Evolutionary conservation across 2,113 vertebrate species (phyloP).

Genomic region (Eulemur macaco): DNA sequence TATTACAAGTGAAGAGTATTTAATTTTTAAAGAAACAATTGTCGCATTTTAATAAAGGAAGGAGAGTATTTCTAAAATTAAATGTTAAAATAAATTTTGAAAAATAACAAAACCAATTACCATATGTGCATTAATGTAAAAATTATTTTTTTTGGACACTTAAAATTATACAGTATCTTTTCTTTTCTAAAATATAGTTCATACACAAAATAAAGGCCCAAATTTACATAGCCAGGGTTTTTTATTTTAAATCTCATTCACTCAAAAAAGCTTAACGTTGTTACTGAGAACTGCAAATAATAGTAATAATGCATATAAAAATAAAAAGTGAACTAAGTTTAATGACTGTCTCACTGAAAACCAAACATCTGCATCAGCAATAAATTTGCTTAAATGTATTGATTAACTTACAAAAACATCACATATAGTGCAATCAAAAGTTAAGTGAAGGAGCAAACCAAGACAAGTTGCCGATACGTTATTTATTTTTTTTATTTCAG

Average conservation of each 20-base stretch:
- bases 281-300: not conserved
- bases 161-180: not conserved
- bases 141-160: constrained; percentile 16
- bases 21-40: constrained; percentile 16
- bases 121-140: not conserved
- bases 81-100: not conserved
- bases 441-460: not conserved
- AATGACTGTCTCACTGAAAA: not conserved
- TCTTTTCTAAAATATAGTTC: not conserved
- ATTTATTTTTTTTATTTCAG: not conserved
- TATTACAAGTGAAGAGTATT: not conserved
- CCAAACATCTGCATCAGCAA: not conserved
- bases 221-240: not conserved
- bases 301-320: not conserved
- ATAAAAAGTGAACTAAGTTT: not conserved
- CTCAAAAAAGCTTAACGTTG: not conserved
- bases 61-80: not conserved
- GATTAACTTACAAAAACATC: not conserved
- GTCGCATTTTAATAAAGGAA: constrained; percentile 2
- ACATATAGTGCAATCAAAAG: not conserved
- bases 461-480: not conserved
- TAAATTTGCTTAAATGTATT: not conserved
- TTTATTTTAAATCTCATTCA: not conserved
- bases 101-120: constrained; percentile 39
- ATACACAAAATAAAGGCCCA: not conserved